Percentiles rank a stretch among this genome's conserved stretches.
phyloP scores from a whole-genome alignment of 35 echinoderm and acorn worm genomes.

The Heliocidaris erythrogramma region DNA sequence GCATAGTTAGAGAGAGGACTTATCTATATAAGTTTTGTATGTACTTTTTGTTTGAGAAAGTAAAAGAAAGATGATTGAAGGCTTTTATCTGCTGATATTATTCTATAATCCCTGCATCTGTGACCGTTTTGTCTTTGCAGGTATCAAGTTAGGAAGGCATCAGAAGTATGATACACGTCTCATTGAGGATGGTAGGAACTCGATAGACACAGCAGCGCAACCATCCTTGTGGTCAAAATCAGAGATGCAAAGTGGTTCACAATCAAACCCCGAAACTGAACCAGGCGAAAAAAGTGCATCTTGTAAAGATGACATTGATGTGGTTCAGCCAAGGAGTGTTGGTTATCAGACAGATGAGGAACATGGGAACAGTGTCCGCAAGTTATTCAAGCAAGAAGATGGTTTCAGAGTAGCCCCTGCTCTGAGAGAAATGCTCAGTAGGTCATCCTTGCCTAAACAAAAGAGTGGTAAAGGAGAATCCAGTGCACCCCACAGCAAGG shows the following conservation, averaged over 20 bases:
- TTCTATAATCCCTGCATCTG: too few relatives aligned
- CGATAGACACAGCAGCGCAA: background rate
- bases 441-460: background rate
- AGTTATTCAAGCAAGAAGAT: background rate
- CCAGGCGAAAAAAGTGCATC: background rate
- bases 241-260: background rate
- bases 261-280: background rate
- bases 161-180: conserved; percentile 60
- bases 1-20: too few relatives aligned
- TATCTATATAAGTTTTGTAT: too few relatives aligned
- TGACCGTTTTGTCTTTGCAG: conserved; percentile 14
- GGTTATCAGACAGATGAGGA: background rate
- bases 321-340: background rate
- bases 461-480: background rate
- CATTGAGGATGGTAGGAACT: background rate
- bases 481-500: background rate
- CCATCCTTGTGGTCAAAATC: background rate
- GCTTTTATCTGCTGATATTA: too few relatives aligned
- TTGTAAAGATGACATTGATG: background rate
- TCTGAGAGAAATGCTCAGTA: background rate
- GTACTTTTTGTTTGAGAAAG: too few relatives aligned
- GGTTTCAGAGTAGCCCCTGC: background rate
- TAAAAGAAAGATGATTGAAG: too few relatives aligned
- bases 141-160: conserved; percentile 68
- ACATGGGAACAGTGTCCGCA: background rate